A percentile compares a stretch with the other conserved stretches of the same genome.
These are phyloP conservation scores for Neocrepidodera transversa DNA, from an alignment of 2,888 invertebrate species.

Conservation along the genomic window DNA sequence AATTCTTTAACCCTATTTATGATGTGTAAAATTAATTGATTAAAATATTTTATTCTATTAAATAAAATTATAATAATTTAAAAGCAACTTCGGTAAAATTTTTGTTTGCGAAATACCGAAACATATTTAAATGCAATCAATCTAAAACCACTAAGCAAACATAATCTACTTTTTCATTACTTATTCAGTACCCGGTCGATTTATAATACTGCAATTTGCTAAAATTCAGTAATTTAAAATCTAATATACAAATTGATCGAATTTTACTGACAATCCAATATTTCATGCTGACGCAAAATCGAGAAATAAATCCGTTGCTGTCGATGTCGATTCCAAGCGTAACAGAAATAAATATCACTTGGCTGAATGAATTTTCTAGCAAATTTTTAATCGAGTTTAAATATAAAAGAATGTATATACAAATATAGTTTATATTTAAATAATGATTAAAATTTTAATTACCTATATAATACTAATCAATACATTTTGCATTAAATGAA, in stretches of 20 bases:
- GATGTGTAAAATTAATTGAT: too few relatives aligned
- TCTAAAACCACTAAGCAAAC: too few relatives aligned
- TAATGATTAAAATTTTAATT: too few relatives aligned
- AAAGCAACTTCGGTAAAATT: too few relatives aligned
- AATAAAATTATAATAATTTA: too few relatives aligned
- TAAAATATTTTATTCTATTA: too few relatives aligned
- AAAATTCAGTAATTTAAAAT: slow-evolving; percentile 18
- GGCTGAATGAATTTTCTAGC: slow-evolving; percentile 8
- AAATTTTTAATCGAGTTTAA: slow-evolving; percentile 10
- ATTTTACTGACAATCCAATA: slow-evolving; percentile 21
- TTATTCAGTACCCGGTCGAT: neutral
- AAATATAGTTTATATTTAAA: neutral
- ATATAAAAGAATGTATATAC: neutral
- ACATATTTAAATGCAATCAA: too few relatives aligned
- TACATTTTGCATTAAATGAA: too few relatives aligned
- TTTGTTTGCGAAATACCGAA: too few relatives aligned
- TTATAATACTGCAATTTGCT: neutral
- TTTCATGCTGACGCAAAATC: slow-evolving; percentile 15
- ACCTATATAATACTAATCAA: too few relatives aligned
- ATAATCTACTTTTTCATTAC: neutral
- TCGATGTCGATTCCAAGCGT: slow-evolving; percentile 2
- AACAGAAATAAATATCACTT: slow-evolving; percentile 3
- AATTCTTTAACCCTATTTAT: too few relatives aligned
- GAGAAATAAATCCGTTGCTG: slow-evolving; percentile 13
- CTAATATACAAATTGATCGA: slow-evolving; percentile 25